Evolutionary conservation across 2,888 invertebrate genomes (phyloP), one percentile per base, ranked within the genome.

Genomic region (Dasypolia templi): DNA sequence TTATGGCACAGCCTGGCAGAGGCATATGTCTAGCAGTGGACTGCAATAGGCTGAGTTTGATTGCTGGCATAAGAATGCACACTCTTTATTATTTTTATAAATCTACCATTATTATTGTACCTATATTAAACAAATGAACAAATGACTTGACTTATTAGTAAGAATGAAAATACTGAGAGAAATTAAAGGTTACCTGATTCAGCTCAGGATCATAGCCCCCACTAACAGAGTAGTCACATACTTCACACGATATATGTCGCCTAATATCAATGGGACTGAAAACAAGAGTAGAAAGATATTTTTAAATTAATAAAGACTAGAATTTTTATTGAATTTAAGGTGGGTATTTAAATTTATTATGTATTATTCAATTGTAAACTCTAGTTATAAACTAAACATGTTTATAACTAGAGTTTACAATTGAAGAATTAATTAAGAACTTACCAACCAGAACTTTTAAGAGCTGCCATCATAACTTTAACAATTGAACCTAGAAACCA

Each of bases 231-330:
- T 96, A 94, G 89, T 98, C 97, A 94, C 99, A 99, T 32, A 98
- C 97, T 96, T 99, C 99, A 96, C 99, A 99, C 0, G 98, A 97
- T 84, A 99, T 97, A 91, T 99, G 99, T 75, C 99, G 97, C 58
- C 98, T 95, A 42, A 99, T 97, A 91, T 99, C 98, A 74, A 99
- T 95, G 46, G 97, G 97, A 93, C 98, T 98, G 93, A 56, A 97
- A 97, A 12, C 39, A 67, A 51, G n/a, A 22, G 7, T 39, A 4
- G 0, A 70, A 71, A 26, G 14, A 46, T 62, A 59, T 29, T 65
- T 29, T 17, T 17, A 26, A 26, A 29, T 46, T 3, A 29, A 29
- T 19, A 17, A 1, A 32, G 0, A 44, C 9, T 26, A 12, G 5
- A 49, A 17, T 64, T 49, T 49, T 32, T 11, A n/a, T 32, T 49